phyloP scores from a whole-genome alignment of 2,888 invertebrate genomes.

The Brachycybe producta region DNA sequence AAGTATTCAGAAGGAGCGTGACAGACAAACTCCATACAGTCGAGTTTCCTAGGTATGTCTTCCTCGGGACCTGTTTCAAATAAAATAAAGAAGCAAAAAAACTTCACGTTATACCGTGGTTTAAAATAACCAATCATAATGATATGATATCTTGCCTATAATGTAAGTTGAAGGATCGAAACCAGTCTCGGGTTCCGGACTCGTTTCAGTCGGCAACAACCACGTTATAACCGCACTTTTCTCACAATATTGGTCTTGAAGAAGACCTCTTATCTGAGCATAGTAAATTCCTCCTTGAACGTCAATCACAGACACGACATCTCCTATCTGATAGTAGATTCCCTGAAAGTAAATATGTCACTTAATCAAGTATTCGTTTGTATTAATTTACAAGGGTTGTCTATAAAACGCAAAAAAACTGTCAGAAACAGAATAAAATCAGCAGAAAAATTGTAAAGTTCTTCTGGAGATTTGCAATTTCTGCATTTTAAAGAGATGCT shows the following conservation, averaged over 20 bases:
- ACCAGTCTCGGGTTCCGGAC: constrained; percentile 59
- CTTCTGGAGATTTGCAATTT: too few species aligned
- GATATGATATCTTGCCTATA: constrained; percentile 46
- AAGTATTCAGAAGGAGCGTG: constrained; percentile 87
- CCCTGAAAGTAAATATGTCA: constrained; percentile 30
- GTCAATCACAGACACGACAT: constrained; percentile 75
- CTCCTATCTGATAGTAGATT: constrained; percentile 71
- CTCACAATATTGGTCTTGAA: constrained; percentile 84
- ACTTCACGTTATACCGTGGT: constrained; percentile 17
- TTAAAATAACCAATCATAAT: neutral
- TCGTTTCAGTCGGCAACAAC: constrained; percentile 69
- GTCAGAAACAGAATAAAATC: neutral
- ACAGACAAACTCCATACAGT: constrained; percentile 82
- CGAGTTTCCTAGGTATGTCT: constrained; percentile 69
- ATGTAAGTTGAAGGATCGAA: constrained; percentile 83
- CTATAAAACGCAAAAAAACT: constrained; percentile 8
- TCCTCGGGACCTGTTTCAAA: constrained; percentile 63
- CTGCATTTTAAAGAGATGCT: too few species aligned
- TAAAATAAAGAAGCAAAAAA: constrained; percentile 12
- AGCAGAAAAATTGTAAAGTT: too few species aligned
- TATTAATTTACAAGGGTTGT: neutral
- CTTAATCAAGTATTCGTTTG: constrained; percentile 1
- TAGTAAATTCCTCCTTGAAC: constrained; percentile 62
- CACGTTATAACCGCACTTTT: constrained; percentile 86
- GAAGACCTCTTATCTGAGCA: constrained; percentile 75